A percentile compares a stretch with the other conserved stretches of the same genome.
Evolutionary conservation across 2,888 invertebrate genomes (phyloP).

Genomic region (Chloroclystis v-ata): DNA sequence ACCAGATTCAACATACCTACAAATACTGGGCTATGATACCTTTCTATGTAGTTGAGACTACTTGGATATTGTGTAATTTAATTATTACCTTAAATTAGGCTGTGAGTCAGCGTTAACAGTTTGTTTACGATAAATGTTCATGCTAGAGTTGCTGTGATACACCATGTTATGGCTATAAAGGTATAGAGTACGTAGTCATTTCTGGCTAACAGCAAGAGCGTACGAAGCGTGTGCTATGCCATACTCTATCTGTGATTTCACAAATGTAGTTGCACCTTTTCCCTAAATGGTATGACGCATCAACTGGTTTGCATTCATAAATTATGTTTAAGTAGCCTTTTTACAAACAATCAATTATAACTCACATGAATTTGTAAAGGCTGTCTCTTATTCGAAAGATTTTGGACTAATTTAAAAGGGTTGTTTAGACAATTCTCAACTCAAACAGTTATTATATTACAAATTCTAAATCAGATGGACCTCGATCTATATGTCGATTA

Average conservation of each 20-base stretch:
- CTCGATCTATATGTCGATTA: too few species aligned
- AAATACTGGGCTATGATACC: neutral
- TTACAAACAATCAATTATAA: constrained; percentile 32
- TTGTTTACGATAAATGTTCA: constrained; percentile 72
- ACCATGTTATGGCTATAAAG: constrained; percentile 67
- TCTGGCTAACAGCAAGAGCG: constrained; percentile 50
- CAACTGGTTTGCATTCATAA: neutral
- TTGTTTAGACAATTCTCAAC: constrained; percentile 16
- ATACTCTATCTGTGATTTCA: constrained; percentile 66
- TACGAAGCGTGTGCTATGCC: constrained; percentile 43
- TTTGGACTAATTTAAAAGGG: constrained; percentile 43
- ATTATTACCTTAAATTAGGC: constrained; percentile 67
- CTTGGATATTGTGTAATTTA: constrained; percentile 41
- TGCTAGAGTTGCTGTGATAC: constrained; percentile 78
- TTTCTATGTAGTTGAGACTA: constrained; percentile 1
- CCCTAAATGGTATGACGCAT: constrained; percentile 27
- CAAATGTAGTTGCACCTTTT: constrained; percentile 48
- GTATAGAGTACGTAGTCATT: constrained; percentile 63
- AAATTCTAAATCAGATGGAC: constrained; percentile 11
- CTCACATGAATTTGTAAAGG: constrained; percentile 38
- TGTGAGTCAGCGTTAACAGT: constrained; percentile 71
- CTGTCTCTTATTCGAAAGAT: constrained; percentile 42
- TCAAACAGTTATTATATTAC: constrained; percentile 25
- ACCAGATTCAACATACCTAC: neutral
- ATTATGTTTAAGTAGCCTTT: constrained; percentile 28